Base-by-base conservation (phyloP, 2,888 invertebrate species). In the Calameuta filiformis region DNA sequence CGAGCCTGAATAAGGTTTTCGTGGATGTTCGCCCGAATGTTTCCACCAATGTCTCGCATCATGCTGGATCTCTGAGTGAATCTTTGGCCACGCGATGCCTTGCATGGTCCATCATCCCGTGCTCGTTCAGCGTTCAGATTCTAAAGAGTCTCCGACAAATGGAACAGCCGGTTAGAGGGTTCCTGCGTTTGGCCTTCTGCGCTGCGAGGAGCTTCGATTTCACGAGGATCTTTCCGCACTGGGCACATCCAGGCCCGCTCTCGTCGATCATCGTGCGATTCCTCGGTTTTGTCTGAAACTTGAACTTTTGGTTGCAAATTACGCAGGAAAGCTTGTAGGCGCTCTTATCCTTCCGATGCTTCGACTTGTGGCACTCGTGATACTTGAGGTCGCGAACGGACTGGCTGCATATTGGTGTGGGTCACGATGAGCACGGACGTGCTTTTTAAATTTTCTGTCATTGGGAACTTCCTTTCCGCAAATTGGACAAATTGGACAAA, bases 21-120 rank as follows among this genome's bases (percentile, higher is more conserved):
- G 78, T 0, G 86, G 86, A 35, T 88, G 74, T 0, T 84, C 85
- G 30, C 87, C 89, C 12, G 87, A 85, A 81, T 90, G 90, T 31
- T 81, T 85, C 12, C 78, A 86, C 12, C 88, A 81, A 78, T 89
- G 88, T 56, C 87, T 84, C 15, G 4, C 33, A 88, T 76, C 6
- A 90, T 74, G 4, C 86, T 88, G 6, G 87, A 87, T 11, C 88
- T 83, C 79, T 88, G 90, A 0, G 88, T 88, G 40, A 90, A 90
- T 35, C 84, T 82, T 31, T 87, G 86, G 11, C 81, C 81, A 77
- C 90, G 89, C 4, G 89, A 77, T 88, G 85, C 0, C 86, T 87
- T 4, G 89, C 88, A 68, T 90, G 90, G 4, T 87, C 88, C 1
- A 89, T 82, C 4, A 90, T 82, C 4, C 89, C 85, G 76, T 89